Evolutionary conservation across 1,140 invertebrate species (phyloP).

Genomic region (Spodoptera frugiperda): DNA sequence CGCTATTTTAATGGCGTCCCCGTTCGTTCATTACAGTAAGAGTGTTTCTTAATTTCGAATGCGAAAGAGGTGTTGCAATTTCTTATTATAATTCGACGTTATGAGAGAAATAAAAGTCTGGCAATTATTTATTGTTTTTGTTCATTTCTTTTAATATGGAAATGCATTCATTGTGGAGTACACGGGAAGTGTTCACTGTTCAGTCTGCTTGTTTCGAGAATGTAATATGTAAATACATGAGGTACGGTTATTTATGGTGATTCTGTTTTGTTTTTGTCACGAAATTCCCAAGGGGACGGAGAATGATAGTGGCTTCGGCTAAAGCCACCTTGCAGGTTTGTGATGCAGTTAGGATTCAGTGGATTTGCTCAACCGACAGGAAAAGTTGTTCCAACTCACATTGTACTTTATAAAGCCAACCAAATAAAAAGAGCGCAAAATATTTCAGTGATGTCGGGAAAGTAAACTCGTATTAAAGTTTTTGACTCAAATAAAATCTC

Average conservation of each 20-base stretch:
- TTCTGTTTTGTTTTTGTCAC: conserved; percentile 42
- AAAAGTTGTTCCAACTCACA: conserved; percentile 36
- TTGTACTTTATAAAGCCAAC: conserved; percentile 5
- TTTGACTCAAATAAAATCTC: conserved; percentile 28
- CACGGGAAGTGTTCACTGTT: conserved; percentile 29
- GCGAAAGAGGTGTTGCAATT: conserved; percentile 56
- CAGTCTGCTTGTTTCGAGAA: conserved; percentile 33
- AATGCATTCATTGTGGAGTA: conserved; percentile 45
- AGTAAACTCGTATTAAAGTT: conserved; percentile 30
- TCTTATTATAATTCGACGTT: conserved; percentile 52
- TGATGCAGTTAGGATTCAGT: conserved; percentile 31
- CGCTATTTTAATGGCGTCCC: conserved; percentile 83
- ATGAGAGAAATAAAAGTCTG: conserved; percentile 22
- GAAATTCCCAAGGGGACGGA: conserved; percentile 34
- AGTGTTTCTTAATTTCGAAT: conserved; percentile 83
- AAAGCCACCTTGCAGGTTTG: conserved; percentile 43
- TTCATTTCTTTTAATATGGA: conserved; percentile 32
- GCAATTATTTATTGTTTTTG: conserved; percentile 39
- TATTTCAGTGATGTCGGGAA: not conserved
- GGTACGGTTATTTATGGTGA: conserved; percentile 42
- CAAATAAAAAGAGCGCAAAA: conserved; percentile 23
- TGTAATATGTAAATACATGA: conserved; percentile 44
- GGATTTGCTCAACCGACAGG: conserved; percentile 44
- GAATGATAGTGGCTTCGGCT: conserved; percentile 20
- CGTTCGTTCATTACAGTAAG: conserved; percentile 80